Percentiles rank a stretch among this genome's conserved stretches.
These are phyloP conservation scores for Athene noctua DNA, from an alignment of 2,113 vertebrate species.

Conservation along the genomic window DNA sequence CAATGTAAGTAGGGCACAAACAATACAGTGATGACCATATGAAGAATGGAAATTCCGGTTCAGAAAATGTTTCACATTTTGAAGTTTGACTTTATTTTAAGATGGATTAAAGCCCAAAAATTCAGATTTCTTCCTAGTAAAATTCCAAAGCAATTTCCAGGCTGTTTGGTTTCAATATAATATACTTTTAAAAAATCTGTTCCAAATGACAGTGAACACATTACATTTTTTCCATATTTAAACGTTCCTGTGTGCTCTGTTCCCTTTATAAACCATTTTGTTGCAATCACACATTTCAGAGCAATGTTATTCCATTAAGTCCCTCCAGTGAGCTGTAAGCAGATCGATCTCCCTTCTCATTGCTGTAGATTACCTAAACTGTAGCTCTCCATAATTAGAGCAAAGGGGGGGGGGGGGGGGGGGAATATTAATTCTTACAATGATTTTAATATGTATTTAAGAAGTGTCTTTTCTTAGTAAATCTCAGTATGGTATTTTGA, in stretches of 20 bases:
- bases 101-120: background rate
- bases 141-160: conserved; percentile 20
- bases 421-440: background rate
- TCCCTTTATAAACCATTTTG: background rate
- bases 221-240: background rate
- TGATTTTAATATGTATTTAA: background rate
- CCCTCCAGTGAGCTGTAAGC: background rate
- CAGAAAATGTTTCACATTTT: background rate
- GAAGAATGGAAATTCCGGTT: background rate
- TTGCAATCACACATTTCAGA: background rate
- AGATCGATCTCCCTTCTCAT: background rate
- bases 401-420: fast-evolving
- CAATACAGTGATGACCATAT: background rate
- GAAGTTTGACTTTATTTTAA: background rate
- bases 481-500: background rate
- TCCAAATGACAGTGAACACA: background rate
- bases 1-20: background rate
- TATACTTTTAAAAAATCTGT: background rate
- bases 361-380: background rate
- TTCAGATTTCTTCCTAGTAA: background rate
- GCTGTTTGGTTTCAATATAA: background rate
- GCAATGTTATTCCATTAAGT: background rate
- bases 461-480: background rate
- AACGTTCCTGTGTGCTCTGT: background rate
- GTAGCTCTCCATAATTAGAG: background rate